phyloP scores from a whole-genome alignment of 1,140 invertebrate species.

The Bombus terrestris region DNA sequence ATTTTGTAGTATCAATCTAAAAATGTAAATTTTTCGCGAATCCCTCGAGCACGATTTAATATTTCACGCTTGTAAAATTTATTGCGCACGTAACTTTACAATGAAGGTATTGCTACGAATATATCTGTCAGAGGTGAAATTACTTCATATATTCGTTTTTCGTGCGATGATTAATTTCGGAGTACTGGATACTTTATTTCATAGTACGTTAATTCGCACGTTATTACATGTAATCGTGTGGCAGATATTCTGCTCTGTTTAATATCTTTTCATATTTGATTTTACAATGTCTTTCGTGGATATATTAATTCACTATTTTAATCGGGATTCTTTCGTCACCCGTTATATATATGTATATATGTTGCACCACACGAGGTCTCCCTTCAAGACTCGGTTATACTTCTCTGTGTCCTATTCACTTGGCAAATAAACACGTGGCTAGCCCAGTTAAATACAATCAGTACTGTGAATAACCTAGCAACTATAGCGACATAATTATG shows the following conservation, averaged over 20 bases:
- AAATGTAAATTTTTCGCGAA: constrained; percentile 9
- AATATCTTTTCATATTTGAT: neutral
- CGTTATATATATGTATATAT: neutral
- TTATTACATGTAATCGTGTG: neutral
- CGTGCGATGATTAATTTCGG: neutral
- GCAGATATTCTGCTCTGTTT: neutral
- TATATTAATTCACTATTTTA: neutral
- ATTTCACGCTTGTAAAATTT: neutral
- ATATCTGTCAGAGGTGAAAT: neutral
- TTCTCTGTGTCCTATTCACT: constrained; percentile 17
- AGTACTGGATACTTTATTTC: neutral
- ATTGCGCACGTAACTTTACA: neutral
- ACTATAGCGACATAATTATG: constrained; percentile 3
- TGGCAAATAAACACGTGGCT: constrained; percentile 13
- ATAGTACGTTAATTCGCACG: too few species aligned
- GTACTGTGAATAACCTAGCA: neutral
- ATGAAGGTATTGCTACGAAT: neutral
- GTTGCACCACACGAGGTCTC: neutral
- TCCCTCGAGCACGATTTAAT: neutral
- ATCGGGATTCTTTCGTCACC: neutral
- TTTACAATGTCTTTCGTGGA: too few species aligned
- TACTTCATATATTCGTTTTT: neutral
- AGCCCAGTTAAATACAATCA: neutral
- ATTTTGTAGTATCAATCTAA: neutral
- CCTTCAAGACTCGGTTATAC: constrained; percentile 4